These are phyloP conservation scores for Bombyx huttoni DNA, from an alignment of 2,888 invertebrate genomes.

Conservation along the genomic window DNA sequence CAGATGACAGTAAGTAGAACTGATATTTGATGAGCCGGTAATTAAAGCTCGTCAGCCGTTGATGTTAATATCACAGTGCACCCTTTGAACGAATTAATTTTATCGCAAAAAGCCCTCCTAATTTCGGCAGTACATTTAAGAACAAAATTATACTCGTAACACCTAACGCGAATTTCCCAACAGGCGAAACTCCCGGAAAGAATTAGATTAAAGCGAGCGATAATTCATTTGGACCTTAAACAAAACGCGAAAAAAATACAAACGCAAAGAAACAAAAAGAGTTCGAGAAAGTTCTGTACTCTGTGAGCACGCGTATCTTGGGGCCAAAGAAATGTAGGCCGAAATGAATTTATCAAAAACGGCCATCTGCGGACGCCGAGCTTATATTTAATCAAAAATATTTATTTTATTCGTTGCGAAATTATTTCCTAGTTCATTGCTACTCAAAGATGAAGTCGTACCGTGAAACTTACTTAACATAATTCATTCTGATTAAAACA, in stretches of 20 bases:
- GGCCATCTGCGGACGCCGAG: constrained; percentile 34
- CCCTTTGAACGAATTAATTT: too few relatives aligned
- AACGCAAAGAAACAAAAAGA: neutral
- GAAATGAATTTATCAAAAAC: constrained; percentile 16
- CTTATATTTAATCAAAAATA: constrained; percentile 53
- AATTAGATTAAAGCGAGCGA: neutral
- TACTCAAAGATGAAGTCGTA: too few relatives aligned
- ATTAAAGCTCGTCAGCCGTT: too few relatives aligned
- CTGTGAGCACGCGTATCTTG: neutral
- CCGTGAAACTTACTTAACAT: too few relatives aligned
- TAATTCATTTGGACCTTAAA: neutral
- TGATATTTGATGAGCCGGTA: too few relatives aligned
- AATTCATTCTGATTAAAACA: too few relatives aligned
- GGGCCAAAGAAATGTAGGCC: neutral
- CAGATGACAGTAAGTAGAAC: too few relatives aligned
- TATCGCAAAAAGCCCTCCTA: neutral
- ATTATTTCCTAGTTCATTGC: neutral
- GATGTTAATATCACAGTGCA: too few relatives aligned
- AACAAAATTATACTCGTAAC: neutral
- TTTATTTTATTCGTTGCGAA: constrained; percentile 11
- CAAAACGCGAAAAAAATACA: neutral
- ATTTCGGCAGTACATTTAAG: neutral
- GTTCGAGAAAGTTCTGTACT: neutral
- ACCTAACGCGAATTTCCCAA: neutral
- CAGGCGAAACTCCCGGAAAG: neutral